Evolutionary conservation across 2,888 invertebrate species (phyloP), one percentile per base, ranked within the genome.

Genomic region (Eledona agricola): DNA sequence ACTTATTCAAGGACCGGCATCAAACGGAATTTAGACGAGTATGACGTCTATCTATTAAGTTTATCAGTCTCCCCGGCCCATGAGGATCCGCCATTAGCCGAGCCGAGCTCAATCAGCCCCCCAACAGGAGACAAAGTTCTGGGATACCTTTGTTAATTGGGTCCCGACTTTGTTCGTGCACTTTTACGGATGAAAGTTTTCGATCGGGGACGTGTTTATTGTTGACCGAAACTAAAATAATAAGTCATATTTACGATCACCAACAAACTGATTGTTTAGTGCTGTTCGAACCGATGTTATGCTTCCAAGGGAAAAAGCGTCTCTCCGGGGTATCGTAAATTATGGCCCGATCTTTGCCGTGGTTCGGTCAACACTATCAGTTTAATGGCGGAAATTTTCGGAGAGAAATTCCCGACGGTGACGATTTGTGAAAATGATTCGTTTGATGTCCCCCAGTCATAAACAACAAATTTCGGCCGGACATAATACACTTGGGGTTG

Each of bases 21-120:
- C 60, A 59, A 60, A 60, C 47, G 34, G 58, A 58, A 57, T 57
- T 60, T 54, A 59, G n/a, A n/a, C n/a, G n/a, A n/a, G n/a, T 57
- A 52, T 43, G 59, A 62, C 58, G 49, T 58, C 51, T 61, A 61
- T 59, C 58, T 61, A 61, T 62, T 58, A 60, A 49, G 57, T 62
- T 59, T 50, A 50, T 50, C 49, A 38, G 49, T n/a, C 19, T 16
- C 28, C 22, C 40, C 9, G 23, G 10, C 49, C 12, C 49, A 31
- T 11, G 38, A 40, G 49, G 40, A 35, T 40, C 13, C 40, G 22
- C 49, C 49, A 40, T 40, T 47, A 37, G 37, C 37, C 22, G 25
- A 10, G n/a, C 9, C 37, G 31, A 50, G 40, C 49, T 26, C 31
- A 25, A 23, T 16, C 40, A n/a, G n/a, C n/a, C n/a, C n/a, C n/a